A percentile compares a stretch with the other conserved stretches of the same genome.
Conservation (phyloP, 2,888 invertebrate species). For the Apomyelois bistriatella region DNA sequence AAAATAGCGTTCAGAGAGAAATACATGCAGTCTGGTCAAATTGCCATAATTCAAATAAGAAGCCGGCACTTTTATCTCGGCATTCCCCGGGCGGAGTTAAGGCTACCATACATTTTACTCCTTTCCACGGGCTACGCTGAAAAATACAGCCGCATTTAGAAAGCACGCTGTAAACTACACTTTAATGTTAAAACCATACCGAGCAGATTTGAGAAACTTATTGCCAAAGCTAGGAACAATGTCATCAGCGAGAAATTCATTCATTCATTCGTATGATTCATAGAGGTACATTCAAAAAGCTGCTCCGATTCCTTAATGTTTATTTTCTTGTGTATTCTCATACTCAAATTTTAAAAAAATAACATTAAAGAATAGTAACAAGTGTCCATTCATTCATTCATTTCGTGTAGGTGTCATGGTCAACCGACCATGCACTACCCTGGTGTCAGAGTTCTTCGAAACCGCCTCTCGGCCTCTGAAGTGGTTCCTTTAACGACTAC, state of each 20-base stretch:
- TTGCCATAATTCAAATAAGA: slow-evolving; percentile 52
- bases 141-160: slow-evolving; percentile 44
- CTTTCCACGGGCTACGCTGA: slow-evolving; percentile 41
- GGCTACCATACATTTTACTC: slow-evolving; percentile 47
- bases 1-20: slow-evolving; percentile 25
- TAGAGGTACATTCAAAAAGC: slow-evolving; percentile 1
- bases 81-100: slow-evolving; percentile 42
- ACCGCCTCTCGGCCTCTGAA: too few species aligned
- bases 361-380: too few species aligned
- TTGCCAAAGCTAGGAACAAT: slow-evolving; percentile 7
- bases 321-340: not conserved
- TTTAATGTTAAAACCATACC: slow-evolving; percentile 36
- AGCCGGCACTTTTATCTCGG: slow-evolving; percentile 51
- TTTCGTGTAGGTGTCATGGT: too few species aligned
- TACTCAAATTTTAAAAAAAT: too few species aligned
- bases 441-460: too few species aligned
- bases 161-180: slow-evolving; percentile 44
- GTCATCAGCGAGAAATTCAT: slow-evolving; percentile 7
- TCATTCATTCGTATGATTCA: slow-evolving; percentile 10
- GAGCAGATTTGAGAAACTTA: slow-evolving; percentile 5
- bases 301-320: not conserved
- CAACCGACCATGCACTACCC: too few species aligned
- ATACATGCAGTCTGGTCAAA: slow-evolving; percentile 35
- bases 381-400: too few species aligned
- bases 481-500: too few species aligned